phyloP scores from a whole-genome alignment of 2,888 invertebrate genomes.

The Tyria jacobaeae region DNA sequence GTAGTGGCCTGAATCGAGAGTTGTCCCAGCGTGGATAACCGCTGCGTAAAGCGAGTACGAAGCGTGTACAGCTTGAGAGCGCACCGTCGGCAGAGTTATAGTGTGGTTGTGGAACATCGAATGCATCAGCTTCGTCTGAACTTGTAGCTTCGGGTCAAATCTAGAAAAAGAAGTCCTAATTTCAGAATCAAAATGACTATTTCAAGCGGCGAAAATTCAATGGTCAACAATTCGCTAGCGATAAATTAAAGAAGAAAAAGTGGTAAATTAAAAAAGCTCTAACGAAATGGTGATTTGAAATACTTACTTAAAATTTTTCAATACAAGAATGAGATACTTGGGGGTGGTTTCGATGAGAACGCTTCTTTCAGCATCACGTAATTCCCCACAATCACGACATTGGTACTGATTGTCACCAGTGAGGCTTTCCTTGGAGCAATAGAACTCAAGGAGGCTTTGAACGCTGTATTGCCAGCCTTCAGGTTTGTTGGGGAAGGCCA shows the following conservation, averaged over 20 bases:
- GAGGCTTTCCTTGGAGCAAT: constrained; percentile 91
- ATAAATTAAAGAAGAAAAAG: constrained; percentile 22
- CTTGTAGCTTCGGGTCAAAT: constrained; percentile 82
- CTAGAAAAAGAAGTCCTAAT: constrained; percentile 52
- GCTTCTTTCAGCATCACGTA: constrained; percentile 90
- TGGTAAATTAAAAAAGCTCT: not conserved
- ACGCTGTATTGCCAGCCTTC: constrained; percentile 86
- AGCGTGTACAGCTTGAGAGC: constrained; percentile 64
- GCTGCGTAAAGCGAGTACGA: constrained; percentile 92
- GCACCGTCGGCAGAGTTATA: constrained; percentile 79
- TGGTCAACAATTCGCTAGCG: constrained; percentile 12
- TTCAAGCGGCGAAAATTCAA: not conserved
- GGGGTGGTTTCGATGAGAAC: constrained; percentile 90
- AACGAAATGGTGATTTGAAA: constrained; percentile 5
- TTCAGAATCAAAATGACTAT: constrained; percentile 20
- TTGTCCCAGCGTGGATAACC: constrained; percentile 93
- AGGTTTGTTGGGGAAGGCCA: constrained; percentile 89
- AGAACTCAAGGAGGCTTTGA: constrained; percentile 92
- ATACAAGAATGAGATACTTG: constrained; percentile 91
- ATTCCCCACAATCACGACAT: constrained; percentile 91
- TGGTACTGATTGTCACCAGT: constrained; percentile 93
- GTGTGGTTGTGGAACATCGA: constrained; percentile 87
- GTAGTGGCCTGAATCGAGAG: constrained; percentile 95
- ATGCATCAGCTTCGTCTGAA: constrained; percentile 93
- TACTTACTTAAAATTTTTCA: constrained; percentile 90